Conservation (phyloP, 2,113 vertebrate species). For the Pycnonotus jocosus region DNA sequence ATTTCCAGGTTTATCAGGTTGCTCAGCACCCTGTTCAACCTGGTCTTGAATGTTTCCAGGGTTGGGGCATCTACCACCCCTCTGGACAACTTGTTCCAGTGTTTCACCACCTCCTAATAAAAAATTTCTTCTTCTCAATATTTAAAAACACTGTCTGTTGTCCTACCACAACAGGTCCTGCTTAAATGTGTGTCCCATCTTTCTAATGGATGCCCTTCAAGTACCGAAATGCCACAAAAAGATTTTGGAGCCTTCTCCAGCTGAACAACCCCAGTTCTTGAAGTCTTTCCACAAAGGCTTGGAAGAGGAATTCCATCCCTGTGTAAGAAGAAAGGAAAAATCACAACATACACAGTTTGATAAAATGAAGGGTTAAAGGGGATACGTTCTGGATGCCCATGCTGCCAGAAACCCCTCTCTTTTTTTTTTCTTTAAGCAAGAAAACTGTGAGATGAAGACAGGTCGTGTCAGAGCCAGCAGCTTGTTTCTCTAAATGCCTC, state of each 20-base stretch:
- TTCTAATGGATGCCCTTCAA: not conserved
- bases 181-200: not conserved
- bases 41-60: not conserved
- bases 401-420: not conserved
- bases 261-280: not conserved
- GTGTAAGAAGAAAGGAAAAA: not conserved
- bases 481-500: not conserved
- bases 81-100: not conserved
- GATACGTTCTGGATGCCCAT: not conserved
- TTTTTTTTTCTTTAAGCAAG: not conserved
- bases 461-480: not conserved
- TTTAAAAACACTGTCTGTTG: not conserved
- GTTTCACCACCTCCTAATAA: not conserved
- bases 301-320: not conserved
- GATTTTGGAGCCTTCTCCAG: not conserved
- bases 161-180: fast-evolving
- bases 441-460: not conserved
- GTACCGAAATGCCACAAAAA: not conserved
- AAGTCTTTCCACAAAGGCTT: not conserved
- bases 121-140: not conserved
- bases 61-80: not conserved
- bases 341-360: not conserved
- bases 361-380: not conserved
- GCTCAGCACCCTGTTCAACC: not conserved
- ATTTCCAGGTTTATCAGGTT: not conserved